Percentiles rank a stretch among this genome's conserved stretches.
Conservation (phyloP, 2,113 vertebrate genomes). For the Gadus macrocephalus region DNA sequence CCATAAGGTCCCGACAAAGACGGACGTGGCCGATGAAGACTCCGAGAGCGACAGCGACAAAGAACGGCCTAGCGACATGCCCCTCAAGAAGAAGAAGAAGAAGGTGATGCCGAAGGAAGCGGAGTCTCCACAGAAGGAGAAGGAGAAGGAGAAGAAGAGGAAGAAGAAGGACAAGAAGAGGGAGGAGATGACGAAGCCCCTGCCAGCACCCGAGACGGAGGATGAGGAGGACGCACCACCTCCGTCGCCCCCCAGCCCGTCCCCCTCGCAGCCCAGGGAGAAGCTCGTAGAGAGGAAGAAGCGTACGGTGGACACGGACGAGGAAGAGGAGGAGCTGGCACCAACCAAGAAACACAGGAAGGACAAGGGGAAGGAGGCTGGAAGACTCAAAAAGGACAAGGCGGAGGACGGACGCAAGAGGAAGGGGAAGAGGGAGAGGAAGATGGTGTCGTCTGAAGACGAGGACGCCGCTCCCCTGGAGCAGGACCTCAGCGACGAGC, state of each 20-base stretch:
- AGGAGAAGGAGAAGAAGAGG: slow-evolving; percentile 69
- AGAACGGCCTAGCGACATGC: slow-evolving; percentile 72
- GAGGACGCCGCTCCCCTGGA: slow-evolving; percentile 50
- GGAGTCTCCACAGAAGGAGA: slow-evolving; percentile 67
- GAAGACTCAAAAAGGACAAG: slow-evolving; percentile 69
- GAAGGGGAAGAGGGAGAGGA: slow-evolving; percentile 56
- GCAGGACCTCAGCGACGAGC: slow-evolving; percentile 61
- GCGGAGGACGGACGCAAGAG: slow-evolving; percentile 75
- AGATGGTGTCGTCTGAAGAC: slow-evolving; percentile 64
- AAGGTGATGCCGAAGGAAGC: slow-evolving; percentile 69
- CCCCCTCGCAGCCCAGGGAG: slow-evolving; percentile 69
- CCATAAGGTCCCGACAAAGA: slow-evolving; percentile 79
- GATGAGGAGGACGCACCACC: slow-evolving; percentile 69
- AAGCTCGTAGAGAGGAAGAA: slow-evolving; percentile 74
- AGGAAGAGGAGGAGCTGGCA: slow-evolving; percentile 75
- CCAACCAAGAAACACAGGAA: slow-evolving; percentile 85
- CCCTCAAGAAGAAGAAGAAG: slow-evolving; percentile 80
- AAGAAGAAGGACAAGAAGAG: slow-evolving; percentile 73
- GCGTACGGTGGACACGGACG: slow-evolving; percentile 61
- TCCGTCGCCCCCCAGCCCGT: slow-evolving; percentile 42
- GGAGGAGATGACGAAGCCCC: slow-evolving; percentile 78
- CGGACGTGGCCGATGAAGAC: slow-evolving; percentile 87
- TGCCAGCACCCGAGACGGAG: slow-evolving; percentile 79
- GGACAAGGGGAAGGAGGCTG: slow-evolving; percentile 79
- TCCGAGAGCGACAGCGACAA: slow-evolving; percentile 84